Conservation (phyloP, 2,888 invertebrate species). For the Hemithea aestivaria region DNA sequence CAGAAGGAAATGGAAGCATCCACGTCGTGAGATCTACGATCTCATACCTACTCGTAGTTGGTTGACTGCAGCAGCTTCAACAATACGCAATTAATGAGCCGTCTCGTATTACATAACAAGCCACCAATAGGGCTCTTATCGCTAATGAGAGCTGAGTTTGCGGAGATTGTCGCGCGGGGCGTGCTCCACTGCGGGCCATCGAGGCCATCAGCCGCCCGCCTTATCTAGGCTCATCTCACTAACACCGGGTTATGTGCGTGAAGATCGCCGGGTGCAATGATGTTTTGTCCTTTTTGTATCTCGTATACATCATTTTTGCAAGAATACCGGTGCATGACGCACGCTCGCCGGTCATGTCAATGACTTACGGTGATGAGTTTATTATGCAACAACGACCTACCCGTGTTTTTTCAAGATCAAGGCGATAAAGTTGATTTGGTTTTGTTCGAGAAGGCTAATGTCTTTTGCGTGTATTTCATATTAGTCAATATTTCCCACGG, state of each 20-base stretch:
- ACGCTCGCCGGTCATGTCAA: slow-evolving; percentile 11
- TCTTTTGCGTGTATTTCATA: slow-evolving; percentile 16
- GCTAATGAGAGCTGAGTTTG: slow-evolving; percentile 55
- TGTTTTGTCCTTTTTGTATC: slow-evolving; percentile 9
- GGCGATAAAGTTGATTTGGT: slow-evolving; percentile 17
- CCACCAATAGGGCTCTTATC: slow-evolving; percentile 48
- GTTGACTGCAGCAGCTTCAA: slow-evolving; percentile 44
- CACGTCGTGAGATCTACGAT: slow-evolving; percentile 52
- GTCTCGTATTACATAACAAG: slow-evolving; percentile 59
- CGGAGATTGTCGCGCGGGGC: slow-evolving; percentile 45
- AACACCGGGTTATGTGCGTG: slow-evolving; percentile 30
- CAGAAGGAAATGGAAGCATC: slow-evolving; percentile 49
- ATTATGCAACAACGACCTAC: slow-evolving; percentile 20
- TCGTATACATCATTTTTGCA: no score
- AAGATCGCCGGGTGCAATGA: slow-evolving; percentile 17
- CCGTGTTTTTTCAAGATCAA: slow-evolving; percentile 17
- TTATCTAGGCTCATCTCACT: slow-evolving; percentile 32
- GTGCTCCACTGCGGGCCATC: slow-evolving; percentile 37
- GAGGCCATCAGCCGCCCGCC: slow-evolving; percentile 31
- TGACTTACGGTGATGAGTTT: slow-evolving; percentile 19
- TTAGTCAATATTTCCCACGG: slow-evolving; percentile 11
- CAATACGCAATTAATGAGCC: slow-evolving; percentile 69
- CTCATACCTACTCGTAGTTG: slow-evolving; percentile 40
- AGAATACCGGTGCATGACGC: slow-evolving; percentile 19
- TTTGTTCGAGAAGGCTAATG: slow-evolving; percentile 8